phyloP scores from a whole-genome alignment of 2,113 vertebrate species.

The Catharus minimus region DNA sequence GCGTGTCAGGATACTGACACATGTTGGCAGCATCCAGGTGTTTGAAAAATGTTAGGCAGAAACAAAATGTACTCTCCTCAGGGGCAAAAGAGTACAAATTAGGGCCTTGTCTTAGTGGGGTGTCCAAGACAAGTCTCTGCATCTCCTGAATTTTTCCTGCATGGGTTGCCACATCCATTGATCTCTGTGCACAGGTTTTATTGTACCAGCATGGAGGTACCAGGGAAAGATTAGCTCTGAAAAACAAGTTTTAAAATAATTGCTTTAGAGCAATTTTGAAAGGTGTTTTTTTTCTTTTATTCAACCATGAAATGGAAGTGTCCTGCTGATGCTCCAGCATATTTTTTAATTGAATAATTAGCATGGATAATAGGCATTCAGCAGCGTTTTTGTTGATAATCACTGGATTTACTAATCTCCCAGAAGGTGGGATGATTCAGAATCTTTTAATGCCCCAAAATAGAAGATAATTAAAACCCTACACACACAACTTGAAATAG shows the following conservation, averaged over 20 bases:
- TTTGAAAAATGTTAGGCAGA: neutral
- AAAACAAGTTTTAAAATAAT: constrained; percentile 32
- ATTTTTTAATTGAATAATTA: constrained; percentile 61
- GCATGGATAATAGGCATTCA: constrained; percentile 29
- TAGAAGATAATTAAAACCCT: constrained; percentile 46
- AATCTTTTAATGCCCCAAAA: constrained; percentile 30
- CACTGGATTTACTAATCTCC: constrained; percentile 45
- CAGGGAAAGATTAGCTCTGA: neutral
- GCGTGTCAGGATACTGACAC: neutral
- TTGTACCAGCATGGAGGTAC: neutral
- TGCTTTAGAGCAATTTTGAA: constrained; percentile 35
- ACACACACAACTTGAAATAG: constrained; percentile 7
- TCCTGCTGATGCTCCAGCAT: constrained; percentile 46
- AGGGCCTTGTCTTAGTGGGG: neutral
- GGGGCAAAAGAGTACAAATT: neutral
- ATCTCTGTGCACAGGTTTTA: neutral
- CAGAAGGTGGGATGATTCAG: constrained; percentile 60
- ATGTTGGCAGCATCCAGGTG: neutral
- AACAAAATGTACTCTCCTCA: neutral
- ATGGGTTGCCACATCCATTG: neutral
- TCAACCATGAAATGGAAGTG: constrained; percentile 32
- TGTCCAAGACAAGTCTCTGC: neutral
- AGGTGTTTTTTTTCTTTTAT: constrained; percentile 2
- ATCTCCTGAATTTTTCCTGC: neutral
- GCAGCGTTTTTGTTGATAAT: constrained; percentile 10